Evolutionary conservation across 2,888 invertebrate species (phyloP).

Genomic region (Cataglyphis altisquamis): DNA sequence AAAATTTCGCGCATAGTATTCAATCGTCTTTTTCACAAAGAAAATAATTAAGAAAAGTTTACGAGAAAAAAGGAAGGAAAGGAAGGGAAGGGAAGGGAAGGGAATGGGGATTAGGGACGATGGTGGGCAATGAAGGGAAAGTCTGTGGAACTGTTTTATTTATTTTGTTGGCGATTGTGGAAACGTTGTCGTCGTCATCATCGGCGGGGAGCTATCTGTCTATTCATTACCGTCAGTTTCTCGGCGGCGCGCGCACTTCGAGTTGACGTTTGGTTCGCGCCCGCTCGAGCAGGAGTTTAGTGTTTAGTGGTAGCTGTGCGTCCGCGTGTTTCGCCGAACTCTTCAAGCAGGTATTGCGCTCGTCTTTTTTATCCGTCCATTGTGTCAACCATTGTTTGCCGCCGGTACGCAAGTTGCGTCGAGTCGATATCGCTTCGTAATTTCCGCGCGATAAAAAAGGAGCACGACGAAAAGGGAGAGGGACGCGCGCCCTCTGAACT

Average conservation of each 20-base stretch:
- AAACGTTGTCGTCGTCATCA: not conserved
- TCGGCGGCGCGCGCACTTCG: conserved; percentile 71
- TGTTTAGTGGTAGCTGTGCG: conserved; percentile 63
- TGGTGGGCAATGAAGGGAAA: no score
- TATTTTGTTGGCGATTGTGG: no score
- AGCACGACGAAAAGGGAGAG: not conserved
- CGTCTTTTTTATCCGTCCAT: not conserved
- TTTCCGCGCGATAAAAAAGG: no score
- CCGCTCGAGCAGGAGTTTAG: conserved; percentile 63
- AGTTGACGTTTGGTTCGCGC: conserved; percentile 71
- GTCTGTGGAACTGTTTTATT: no score
- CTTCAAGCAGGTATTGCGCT: conserved; percentile 49
- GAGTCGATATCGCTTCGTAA: not conserved
- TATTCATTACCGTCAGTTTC: conserved; percentile 26
- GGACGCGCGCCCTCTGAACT: conserved; percentile 15
- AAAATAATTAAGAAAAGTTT: not conserved
- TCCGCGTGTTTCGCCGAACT: conserved; percentile 69
- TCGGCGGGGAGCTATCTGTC: not conserved
- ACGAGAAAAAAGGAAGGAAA: not conserved
- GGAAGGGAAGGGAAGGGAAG: not conserved
- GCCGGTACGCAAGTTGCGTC: not conserved
- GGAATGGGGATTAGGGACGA: no score
- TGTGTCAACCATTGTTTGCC: not conserved
- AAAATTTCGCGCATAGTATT: not conserved
- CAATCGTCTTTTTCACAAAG: not conserved